These are phyloP conservation scores for Hydra vulgaris DNA, from an alignment of 30 jellyfish, hydroid and myxozoan species.

Conservation along the genomic window DNA sequence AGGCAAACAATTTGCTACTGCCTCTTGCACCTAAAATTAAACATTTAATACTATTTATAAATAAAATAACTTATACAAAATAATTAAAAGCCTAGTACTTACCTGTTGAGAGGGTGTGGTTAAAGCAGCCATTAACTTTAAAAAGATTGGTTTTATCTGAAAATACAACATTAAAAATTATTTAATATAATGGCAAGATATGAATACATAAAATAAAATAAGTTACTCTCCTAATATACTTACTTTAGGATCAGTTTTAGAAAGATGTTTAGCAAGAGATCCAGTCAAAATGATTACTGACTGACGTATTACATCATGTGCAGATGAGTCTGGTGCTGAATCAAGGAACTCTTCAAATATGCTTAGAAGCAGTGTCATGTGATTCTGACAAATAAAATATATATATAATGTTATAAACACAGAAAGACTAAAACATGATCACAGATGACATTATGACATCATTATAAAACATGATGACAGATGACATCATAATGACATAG, in stretches of 20 bases:
- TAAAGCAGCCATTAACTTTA: constrained; percentile 82
- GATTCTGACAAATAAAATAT: constrained; percentile 33
- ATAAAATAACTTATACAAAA: too few species aligned
- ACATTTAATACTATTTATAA: too few species aligned
- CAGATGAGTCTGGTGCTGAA: constrained; percentile 72
- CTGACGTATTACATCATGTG: constrained; percentile 84
- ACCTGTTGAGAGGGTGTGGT: constrained; percentile 95
- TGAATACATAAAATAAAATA: too few species aligned
- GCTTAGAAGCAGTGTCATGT: constrained; percentile 32
- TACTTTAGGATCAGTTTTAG: constrained; percentile 81
- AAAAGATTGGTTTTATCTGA: constrained; percentile 76
- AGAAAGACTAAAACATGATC: not conserved
- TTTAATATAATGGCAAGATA: too few species aligned
- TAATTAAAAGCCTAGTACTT: too few species aligned
- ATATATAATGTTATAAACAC: not conserved
- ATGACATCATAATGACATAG: too few species aligned
- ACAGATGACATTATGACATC: too few species aligned
- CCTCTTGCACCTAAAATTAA: constrained; percentile 78
- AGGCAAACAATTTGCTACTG: constrained; percentile 88
- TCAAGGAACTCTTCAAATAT: constrained; percentile 62
- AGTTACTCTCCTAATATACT: too few species aligned
- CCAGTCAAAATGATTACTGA: constrained; percentile 84
- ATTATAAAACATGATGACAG: too few species aligned
- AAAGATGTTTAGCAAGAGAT: constrained; percentile 86
- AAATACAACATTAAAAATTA: not conserved